These are phyloP conservation scores for Lithosia quadra DNA, from an alignment of 2,888 invertebrate genomes.

Conservation along the genomic window DNA sequence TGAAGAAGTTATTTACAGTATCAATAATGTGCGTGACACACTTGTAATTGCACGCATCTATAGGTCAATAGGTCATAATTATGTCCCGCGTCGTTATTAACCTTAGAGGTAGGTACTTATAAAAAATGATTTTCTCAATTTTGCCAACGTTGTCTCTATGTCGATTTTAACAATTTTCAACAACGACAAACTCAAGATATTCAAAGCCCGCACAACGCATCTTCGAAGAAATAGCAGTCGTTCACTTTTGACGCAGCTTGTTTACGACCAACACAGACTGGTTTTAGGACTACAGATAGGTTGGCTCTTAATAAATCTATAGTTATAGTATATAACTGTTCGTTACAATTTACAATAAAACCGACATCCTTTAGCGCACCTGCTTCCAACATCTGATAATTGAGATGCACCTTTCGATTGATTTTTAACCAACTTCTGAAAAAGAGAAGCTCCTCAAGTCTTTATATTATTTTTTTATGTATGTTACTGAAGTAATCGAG, in stretches of 20 bases:
- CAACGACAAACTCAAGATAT: not conserved
- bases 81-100: not conserved
- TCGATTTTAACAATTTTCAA: not conserved
- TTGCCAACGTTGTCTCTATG: not conserved
- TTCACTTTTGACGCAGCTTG: not conserved
- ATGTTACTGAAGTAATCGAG: no score
- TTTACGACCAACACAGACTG: not conserved
- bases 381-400: constrained; percentile 36
- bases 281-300: constrained; percentile 18
- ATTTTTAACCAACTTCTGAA: no score
- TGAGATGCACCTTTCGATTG: no score
- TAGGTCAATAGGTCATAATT: not conserved
- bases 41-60: not conserved
- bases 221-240: not conserved
- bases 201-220: not conserved
- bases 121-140: no score
- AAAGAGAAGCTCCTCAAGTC: no score
- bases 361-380: constrained; percentile 42
- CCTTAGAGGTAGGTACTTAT: no score
- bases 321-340: constrained; percentile 45
- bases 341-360: constrained; percentile 47
- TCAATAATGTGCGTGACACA: not conserved
- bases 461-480: no score
- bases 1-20: no score
- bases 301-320: constrained; percentile 29